Evolutionary conservation across 2,888 invertebrate species (phyloP).

Genomic region (Epistrophe eligans): DNA sequence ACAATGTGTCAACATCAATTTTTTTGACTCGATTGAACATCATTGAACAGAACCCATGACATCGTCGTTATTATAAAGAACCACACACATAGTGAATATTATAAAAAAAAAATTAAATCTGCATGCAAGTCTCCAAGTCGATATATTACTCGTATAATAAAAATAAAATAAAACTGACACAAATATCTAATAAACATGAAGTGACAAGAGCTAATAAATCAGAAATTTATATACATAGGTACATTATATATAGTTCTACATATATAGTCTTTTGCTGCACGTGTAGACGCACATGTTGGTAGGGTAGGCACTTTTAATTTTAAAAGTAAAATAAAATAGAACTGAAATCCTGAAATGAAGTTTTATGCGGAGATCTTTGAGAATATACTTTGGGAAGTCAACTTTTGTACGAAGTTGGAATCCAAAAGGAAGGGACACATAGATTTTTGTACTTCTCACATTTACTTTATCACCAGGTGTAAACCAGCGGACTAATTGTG

Average conservation of each 20-base stretch:
- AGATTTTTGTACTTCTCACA: too few species aligned
- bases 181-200: constrained; percentile 74
- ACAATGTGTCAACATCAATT: constrained; percentile 62
- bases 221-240: constrained; percentile 3
- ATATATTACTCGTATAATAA: constrained; percentile 12
- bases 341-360: background rate
- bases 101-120: constrained; percentile 6
- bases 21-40: constrained; percentile 63
- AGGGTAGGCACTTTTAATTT: background rate
- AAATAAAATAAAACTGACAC: constrained; percentile 62
- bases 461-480: too few species aligned
- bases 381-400: too few species aligned
- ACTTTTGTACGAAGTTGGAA: too few species aligned
- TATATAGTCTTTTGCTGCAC: background rate
- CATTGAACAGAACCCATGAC: constrained; percentile 53
- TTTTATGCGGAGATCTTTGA: background rate
- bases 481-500: too few species aligned
- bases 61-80: constrained; percentile 50
- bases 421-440: too few species aligned
- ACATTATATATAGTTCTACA: background rate
- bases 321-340: background rate
- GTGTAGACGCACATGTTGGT: constrained; percentile 27
- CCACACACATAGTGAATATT: constrained; percentile 62
- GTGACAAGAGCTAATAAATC: constrained; percentile 54
- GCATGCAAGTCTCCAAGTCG: constrained; percentile 15